Evolutionary conservation across 2,113 vertebrate species (phyloP).

Genomic region (Oceanites oceanicus): DNA sequence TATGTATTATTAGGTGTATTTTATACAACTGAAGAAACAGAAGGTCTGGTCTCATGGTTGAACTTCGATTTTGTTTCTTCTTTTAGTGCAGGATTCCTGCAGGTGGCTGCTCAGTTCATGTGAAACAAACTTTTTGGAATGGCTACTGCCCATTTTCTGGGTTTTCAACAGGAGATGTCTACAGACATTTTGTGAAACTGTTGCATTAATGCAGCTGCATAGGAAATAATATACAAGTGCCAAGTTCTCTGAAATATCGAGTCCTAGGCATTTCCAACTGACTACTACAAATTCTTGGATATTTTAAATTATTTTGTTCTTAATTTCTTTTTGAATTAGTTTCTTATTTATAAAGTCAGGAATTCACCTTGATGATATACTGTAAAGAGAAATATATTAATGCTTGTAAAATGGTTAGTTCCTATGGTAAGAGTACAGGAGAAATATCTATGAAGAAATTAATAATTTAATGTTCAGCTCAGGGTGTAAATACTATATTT

Average conservation of each 20-base stretch:
- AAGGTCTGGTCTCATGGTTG: neutral
- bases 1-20: neutral
- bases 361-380: neutral
- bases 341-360: neutral
- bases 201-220: neutral
- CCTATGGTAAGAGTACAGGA: neutral
- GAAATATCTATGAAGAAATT: neutral
- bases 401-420: neutral
- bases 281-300: neutral
- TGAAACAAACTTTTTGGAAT: neutral
- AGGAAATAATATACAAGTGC: neutral
- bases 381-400: neutral
- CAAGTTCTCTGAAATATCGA: neutral
- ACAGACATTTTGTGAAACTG: neutral
- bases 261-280: neutral
- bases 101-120: neutral
- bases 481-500: neutral
- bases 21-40: neutral
- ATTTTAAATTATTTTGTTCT: neutral
- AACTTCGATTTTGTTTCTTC: neutral
- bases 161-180: neutral
- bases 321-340: neutral
- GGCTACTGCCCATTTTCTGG: neutral
- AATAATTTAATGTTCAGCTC: neutral
- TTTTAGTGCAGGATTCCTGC: neutral